Conservation (phyloP, 2,888 invertebrate species). For the Caenorhabditis sp. region DNA sequence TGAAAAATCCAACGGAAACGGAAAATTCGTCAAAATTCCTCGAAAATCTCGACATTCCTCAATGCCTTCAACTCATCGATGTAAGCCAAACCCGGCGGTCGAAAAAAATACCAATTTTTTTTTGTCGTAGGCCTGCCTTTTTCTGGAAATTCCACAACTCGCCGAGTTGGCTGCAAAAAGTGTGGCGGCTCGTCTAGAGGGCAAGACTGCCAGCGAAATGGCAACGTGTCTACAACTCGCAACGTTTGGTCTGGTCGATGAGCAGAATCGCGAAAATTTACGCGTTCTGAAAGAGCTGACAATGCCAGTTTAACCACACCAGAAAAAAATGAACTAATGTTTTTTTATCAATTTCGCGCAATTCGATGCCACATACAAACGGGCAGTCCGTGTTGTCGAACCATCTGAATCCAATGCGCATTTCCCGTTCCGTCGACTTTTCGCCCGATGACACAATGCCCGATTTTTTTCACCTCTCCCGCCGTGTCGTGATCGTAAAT, state of each 20-base stretch:
- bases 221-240: constrained; percentile 10
- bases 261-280: not conserved
- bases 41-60: constrained; percentile 9
- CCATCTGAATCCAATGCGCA: constrained; percentile 69
- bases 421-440: constrained; percentile 55
- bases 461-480: constrained; percentile 48
- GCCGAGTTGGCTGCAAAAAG: constrained; percentile 18
- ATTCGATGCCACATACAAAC: constrained; percentile 66
- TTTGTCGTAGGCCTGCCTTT: constrained; percentile 25
- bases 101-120: too few relatives aligned
- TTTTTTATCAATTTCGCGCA: not conserved
- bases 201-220: constrained; percentile 30
- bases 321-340: not conserved
- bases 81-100: too few relatives aligned
- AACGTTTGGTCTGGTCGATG: not conserved
- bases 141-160: constrained; percentile 14
- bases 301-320: not conserved
- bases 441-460: constrained; percentile 66
- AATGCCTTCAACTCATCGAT: constrained; percentile 30
- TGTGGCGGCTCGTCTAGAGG: constrained; percentile 32
- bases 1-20: constrained; percentile 9
- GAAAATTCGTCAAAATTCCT: constrained; percentile 15
- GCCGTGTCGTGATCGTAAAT: constrained; percentile 52
- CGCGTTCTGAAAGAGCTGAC: not conserved
- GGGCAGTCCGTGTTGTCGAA: constrained; percentile 62